Evolutionary conservation across 2,797 vertebrate genomes (phyloP).

Genomic region (Micrastur ruficollis): DNA sequence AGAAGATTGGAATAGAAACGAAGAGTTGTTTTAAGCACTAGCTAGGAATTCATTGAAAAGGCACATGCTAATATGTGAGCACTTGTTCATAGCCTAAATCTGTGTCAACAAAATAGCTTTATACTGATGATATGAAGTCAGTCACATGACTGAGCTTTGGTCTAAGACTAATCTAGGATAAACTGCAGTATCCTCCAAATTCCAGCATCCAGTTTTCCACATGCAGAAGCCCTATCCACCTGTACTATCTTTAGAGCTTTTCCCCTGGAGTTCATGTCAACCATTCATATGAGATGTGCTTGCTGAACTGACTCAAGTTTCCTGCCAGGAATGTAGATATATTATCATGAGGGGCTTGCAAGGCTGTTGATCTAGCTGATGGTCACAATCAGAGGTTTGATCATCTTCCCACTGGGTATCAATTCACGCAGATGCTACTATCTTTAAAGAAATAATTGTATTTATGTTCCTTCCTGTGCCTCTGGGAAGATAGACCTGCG

Average conservation of each 20-base stretch:
- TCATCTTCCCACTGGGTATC: background rate
- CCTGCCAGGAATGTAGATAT: background rate
- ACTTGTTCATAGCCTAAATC: background rate
- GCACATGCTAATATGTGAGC: background rate
- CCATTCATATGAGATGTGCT: background rate
- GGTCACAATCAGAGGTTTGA: background rate
- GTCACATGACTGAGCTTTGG: background rate
- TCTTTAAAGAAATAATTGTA: accelerated
- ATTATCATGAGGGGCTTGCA: background rate
- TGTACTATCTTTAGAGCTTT: background rate
- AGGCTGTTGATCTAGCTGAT: background rate
- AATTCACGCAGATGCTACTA: accelerated
- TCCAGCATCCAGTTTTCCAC: background rate
- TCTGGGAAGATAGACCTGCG: background rate
- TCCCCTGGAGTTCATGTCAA: background rate
- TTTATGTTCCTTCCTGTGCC: background rate
- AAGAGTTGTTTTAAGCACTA: accelerated
- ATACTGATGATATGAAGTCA: background rate
- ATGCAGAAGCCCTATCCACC: background rate
- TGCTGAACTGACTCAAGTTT: background rate
- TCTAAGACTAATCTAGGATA: background rate
- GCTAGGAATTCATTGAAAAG: background rate
- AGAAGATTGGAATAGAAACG: background rate
- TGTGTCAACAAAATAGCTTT: background rate
- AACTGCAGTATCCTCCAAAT: background rate